Evolutionary conservation across 1,140 invertebrate species (phyloP).

Genomic region (Drepana arcuata): DNA sequence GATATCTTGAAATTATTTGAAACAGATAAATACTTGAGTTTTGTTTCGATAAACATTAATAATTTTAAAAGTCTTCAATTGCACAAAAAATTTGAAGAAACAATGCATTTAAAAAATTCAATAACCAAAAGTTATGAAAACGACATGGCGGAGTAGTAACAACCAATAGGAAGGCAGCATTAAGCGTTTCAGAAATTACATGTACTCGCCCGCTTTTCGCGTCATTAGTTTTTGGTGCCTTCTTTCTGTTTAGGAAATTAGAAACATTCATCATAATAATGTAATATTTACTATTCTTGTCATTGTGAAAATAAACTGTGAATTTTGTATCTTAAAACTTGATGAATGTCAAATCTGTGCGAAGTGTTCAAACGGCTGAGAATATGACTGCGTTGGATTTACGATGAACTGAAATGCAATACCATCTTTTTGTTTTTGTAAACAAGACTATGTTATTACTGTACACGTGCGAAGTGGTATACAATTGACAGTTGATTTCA

Average conservation of each 20-base stretch:
- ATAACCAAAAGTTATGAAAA: conserved; percentile 60
- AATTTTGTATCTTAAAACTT: conserved; percentile 23
- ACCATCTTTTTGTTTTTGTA: conserved; percentile 71
- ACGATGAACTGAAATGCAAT: conserved; percentile 67
- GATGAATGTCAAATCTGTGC: conserved; percentile 25
- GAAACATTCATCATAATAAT: conserved; percentile 29
- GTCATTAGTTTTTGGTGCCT: conserved; percentile 75
- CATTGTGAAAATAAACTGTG: conserved; percentile 23
- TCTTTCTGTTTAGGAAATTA: conserved; percentile 56
- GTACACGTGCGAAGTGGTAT: conserved; percentile 72
- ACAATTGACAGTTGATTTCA: conserved; percentile 66
- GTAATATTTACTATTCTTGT: conserved; percentile 24
- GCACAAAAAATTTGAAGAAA: neutral
- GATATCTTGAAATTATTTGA: conserved; percentile 12
- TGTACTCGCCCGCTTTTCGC: conserved; percentile 70
- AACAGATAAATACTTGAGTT: too few relatives aligned
- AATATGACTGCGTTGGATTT: conserved; percentile 66
- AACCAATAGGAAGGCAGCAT: conserved; percentile 75
- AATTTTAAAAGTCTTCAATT: neutral
- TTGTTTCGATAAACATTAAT: too few relatives aligned
- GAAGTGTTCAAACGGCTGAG: conserved; percentile 33
- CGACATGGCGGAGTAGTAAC: conserved; percentile 75
- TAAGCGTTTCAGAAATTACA: conserved; percentile 72
- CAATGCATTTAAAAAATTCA: conserved; percentile 34
- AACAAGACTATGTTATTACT: conserved; percentile 70